These are phyloP conservation scores for Ia io DNA, from an alignment of 2,113 vertebrate species.

Conservation along the genomic window DNA sequence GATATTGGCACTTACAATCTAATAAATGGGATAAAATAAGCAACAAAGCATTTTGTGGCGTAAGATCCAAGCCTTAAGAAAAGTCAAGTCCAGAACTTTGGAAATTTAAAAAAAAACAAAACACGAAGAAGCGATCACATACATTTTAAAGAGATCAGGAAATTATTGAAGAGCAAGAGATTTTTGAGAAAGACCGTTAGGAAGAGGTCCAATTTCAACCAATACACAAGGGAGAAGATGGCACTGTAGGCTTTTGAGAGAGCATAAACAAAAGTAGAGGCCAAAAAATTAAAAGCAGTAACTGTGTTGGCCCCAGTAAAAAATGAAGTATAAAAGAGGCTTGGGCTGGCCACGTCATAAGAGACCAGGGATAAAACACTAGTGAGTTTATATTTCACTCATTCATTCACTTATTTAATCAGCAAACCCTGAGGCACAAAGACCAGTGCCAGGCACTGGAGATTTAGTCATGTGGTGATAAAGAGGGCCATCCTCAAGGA, in stretches of 20 bases:
- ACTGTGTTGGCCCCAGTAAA: background rate
- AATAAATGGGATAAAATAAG: background rate
- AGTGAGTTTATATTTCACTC: background rate
- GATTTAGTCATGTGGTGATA: background rate
- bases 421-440: background rate
- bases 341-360: background rate
- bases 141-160: conserved; percentile 29
- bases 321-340: background rate
- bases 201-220: background rate
- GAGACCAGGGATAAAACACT: background rate
- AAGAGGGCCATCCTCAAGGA: background rate
- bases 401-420: background rate
- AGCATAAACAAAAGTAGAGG: background rate
- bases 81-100: background rate
- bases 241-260: background rate
- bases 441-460: background rate
- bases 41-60: background rate
- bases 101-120: background rate
- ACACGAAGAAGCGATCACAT: background rate
- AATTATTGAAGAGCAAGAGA: background rate
- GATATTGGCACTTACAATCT: background rate
- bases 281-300: background rate
- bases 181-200: conserved; percentile 25
- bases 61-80: conserved; percentile 2
- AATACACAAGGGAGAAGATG: background rate